phyloP scores from a whole-genome alignment of 2,797 vertebrate species.

The Cynopterus sphinx region DNA sequence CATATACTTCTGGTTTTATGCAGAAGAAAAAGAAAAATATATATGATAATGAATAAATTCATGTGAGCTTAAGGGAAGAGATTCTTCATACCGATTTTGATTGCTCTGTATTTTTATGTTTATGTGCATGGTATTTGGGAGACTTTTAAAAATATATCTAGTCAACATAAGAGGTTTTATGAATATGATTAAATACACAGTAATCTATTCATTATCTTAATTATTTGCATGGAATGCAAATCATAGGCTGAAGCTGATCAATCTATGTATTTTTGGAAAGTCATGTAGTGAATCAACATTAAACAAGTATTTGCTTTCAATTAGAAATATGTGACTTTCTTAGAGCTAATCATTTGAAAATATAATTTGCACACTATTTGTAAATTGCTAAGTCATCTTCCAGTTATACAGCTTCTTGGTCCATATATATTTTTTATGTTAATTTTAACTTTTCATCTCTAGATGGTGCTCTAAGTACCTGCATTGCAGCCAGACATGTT shows the following conservation, averaged over 20 bases:
- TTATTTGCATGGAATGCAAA: constrained; percentile 76
- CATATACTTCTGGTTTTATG: not conserved
- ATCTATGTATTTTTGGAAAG: constrained; percentile 76
- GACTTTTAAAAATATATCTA: constrained; percentile 67
- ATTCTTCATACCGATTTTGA: constrained; percentile 45
- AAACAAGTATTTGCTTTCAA: constrained; percentile 78
- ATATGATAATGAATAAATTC: constrained; percentile 35
- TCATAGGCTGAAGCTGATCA: constrained; percentile 76
- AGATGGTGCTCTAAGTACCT: constrained; percentile 86
- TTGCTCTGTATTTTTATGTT: constrained; percentile 66
- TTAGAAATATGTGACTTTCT: constrained; percentile 75
- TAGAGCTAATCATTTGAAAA: constrained; percentile 74
- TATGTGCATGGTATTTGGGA: constrained; percentile 70
- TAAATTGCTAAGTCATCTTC: constrained; percentile 73
- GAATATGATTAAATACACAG: constrained; percentile 72
- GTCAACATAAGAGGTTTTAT: constrained; percentile 67
- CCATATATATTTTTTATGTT: constrained; percentile 39
- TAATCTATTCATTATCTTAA: constrained; percentile 79
- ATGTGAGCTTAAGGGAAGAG: constrained; percentile 48
- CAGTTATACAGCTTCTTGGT: not conserved
- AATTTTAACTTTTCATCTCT: constrained; percentile 81
- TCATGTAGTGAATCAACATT: constrained; percentile 68
- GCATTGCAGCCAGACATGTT: constrained; percentile 42
- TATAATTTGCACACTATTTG: constrained; percentile 63
- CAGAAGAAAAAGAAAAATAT: not conserved